Evolutionary conservation across 2,113 vertebrate species (phyloP).

Genomic region (Cheilinus undulatus): DNA sequence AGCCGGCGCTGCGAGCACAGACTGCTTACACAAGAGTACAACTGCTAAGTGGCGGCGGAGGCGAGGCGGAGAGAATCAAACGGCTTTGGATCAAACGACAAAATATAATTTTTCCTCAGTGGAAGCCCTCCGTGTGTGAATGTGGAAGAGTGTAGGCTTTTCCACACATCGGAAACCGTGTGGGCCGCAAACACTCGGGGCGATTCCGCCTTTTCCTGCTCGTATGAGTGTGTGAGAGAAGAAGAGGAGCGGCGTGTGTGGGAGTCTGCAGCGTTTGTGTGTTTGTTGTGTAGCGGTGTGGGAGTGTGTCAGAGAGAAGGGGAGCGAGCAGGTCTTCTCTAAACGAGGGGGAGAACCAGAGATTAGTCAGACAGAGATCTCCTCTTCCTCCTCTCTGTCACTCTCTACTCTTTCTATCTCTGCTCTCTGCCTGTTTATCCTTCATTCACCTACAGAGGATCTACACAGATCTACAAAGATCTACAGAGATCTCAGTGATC

Average conservation of each 20-base stretch:
- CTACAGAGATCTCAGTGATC: no score
- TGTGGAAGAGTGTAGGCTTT: slow-evolving; percentile 57
- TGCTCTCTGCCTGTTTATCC: neutral
- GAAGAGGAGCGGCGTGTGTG: slow-evolving; percentile 54
- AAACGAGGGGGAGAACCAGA: slow-evolving; percentile 68
- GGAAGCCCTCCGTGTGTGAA: slow-evolving; percentile 40
- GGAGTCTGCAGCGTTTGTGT: slow-evolving; percentile 54
- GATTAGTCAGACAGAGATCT: slow-evolving; percentile 65
- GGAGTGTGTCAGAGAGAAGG: slow-evolving; percentile 63
- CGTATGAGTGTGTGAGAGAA: slow-evolving; percentile 17
- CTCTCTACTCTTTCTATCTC: neutral
- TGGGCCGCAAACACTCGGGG: slow-evolving; percentile 74
- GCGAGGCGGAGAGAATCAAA: slow-evolving; percentile 69
- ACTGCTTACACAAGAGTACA: slow-evolving; percentile 70
- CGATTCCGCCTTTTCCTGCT: slow-evolving; percentile 56
- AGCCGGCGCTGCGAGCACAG: slow-evolving; percentile 34
- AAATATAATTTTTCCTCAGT: slow-evolving; percentile 72
- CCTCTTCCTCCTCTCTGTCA: slow-evolving; percentile 49
- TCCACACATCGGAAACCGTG: slow-evolving; percentile 72
- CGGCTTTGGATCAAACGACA: slow-evolving; percentile 73
- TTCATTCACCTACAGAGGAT: no score
- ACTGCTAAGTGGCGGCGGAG: slow-evolving; percentile 71
- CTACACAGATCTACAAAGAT: no score
- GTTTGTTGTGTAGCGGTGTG: slow-evolving; percentile 49
- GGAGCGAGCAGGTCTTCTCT: slow-evolving; percentile 68